These are phyloP conservation scores for Papilio machaon DNA, from an alignment of 1,140 invertebrate genomes.

Conservation along the genomic window DNA sequence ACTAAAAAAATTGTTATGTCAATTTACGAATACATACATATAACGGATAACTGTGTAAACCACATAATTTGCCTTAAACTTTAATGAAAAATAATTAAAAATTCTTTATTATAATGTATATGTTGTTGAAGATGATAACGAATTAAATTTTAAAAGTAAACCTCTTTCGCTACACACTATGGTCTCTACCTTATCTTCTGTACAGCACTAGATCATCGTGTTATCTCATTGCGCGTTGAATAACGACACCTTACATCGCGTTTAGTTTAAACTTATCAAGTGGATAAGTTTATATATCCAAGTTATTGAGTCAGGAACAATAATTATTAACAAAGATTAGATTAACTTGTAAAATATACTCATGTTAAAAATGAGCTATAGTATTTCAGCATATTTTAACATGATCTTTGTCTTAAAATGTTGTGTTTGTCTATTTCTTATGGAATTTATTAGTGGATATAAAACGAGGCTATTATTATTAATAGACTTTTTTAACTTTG, in stretches of 20 bases:
- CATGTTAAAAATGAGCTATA: not conserved
- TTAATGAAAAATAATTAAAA: no score
- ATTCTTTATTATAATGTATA: no score
- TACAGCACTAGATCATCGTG: conserved; percentile 19
- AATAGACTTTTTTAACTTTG: no score
- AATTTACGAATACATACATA: no score
- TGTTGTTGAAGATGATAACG: no score
- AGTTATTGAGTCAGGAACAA: conserved; percentile 19
- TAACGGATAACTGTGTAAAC: no score
- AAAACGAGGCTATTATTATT: no score
- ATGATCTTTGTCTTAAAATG: not conserved
- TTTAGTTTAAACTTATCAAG: conserved; percentile 27
- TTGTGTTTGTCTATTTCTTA: not conserved
- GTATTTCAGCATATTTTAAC: not conserved
- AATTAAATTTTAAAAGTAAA: not conserved
- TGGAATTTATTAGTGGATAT: no score
- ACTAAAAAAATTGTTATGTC: no score
- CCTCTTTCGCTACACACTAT: conserved; percentile 21
- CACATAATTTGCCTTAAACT: no score
- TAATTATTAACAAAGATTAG: conserved; percentile 34
- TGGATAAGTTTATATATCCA: conserved; percentile 23
- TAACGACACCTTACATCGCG: conserved; percentile 33
- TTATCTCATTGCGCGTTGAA: conserved; percentile 17
- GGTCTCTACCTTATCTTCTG: conserved; percentile 28
- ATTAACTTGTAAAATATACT: not conserved